phyloP scores from a whole-genome alignment of 1,140 invertebrate genomes.

The Drosophila bipectinata region DNA sequence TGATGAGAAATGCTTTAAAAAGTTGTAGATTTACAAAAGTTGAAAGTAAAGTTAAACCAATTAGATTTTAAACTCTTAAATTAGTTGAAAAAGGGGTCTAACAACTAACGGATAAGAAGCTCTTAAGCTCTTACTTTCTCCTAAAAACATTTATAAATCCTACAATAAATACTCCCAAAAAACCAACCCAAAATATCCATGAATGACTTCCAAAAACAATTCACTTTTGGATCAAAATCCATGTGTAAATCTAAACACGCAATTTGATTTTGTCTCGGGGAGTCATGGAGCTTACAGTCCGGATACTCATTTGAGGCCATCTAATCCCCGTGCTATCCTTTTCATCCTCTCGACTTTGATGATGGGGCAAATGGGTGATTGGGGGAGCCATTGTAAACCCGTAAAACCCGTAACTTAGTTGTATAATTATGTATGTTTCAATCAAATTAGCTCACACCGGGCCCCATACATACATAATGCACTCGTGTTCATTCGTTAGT shows the following conservation, averaged over 20 bases:
- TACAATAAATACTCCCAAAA: too few relatives aligned
- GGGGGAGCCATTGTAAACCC: not conserved
- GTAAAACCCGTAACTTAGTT: conserved; percentile 11
- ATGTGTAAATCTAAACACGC: not conserved
- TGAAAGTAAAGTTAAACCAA: too few relatives aligned
- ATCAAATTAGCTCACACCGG: conserved; percentile 36
- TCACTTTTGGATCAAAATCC: not conserved
- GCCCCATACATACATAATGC: conserved; percentile 30
- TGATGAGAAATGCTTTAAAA: too few relatives aligned
- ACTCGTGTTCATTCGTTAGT: conserved; percentile 27
- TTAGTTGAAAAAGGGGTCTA: too few relatives aligned
- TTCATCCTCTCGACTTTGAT: conserved; percentile 8
- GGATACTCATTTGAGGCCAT: not conserved
- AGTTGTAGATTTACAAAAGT: too few relatives aligned
- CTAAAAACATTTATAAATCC: too few relatives aligned
- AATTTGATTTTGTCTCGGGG: not conserved
- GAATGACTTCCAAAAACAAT: not conserved
- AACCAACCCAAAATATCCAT: too few relatives aligned
- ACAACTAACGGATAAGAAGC: too few relatives aligned
- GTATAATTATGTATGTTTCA: conserved; percentile 43
- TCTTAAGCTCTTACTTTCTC: too few relatives aligned
- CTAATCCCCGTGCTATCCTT: not conserved
- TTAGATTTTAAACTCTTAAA: too few relatives aligned
- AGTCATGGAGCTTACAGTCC: too few relatives aligned
- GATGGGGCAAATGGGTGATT: not conserved